Evolutionary conservation across 1,140 invertebrate genomes (phyloP).

Genomic region (Anoplolepis gracilipes): DNA sequence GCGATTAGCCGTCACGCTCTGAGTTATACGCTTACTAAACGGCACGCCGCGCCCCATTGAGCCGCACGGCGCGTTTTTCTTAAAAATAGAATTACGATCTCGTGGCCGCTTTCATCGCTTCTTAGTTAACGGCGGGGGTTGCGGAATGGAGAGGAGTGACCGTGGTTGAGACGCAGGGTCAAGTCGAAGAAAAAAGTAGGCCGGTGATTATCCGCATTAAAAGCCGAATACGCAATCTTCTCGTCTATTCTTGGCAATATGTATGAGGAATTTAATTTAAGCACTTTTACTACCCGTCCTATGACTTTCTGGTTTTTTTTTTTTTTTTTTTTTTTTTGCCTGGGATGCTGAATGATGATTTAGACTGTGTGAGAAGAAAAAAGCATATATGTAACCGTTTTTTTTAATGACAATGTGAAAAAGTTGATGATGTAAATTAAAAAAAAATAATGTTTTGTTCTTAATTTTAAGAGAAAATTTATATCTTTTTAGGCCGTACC

Average conservation of each 20-base stretch:
- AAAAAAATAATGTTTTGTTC: background rate
- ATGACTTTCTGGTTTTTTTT: background rate
- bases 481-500: slow-evolving; percentile 92
- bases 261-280: slow-evolving; percentile 50
- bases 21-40: slow-evolving; percentile 83
- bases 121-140: slow-evolving; percentile 49
- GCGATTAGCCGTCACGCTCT: slow-evolving; percentile 84
- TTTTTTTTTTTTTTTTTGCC: slow-evolving; percentile 8
- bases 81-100: slow-evolving; percentile 79
- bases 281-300: background rate
- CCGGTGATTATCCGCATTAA: slow-evolving; percentile 68
- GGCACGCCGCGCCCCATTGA: slow-evolving; percentile 77
- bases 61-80: slow-evolving; percentile 72
- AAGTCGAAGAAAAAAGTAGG: slow-evolving; percentile 50
- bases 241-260: slow-evolving; percentile 56
- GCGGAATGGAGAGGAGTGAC: slow-evolving; percentile 58
- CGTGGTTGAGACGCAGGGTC: slow-evolving; percentile 44
- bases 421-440: background rate
- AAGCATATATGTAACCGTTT: background rate
- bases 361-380: background rate
- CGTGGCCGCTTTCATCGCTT: slow-evolving; percentile 61
- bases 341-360: slow-evolving; percentile 9
- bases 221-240: slow-evolving; percentile 35
- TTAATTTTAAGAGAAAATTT: slow-evolving; percentile 6
- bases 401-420: background rate